A percentile compares a stretch with the other conserved stretches of the same genome.
phyloP scores from a whole-genome alignment of 2,888 invertebrate species.

The Thecophora atra region DNA sequence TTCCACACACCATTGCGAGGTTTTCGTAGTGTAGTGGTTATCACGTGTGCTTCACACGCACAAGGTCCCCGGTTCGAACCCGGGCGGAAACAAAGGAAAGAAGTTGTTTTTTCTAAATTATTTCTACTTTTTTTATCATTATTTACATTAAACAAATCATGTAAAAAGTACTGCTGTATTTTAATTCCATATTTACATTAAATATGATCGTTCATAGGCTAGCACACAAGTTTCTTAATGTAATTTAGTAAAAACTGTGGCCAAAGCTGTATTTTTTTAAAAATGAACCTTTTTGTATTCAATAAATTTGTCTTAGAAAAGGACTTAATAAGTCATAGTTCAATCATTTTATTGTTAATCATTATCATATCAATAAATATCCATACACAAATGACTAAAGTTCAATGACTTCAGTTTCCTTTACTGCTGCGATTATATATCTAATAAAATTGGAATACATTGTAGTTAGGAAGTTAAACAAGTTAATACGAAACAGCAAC shows the following conservation, averaged over 20 bases:
- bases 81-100: conserved; percentile 57
- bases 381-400: not conserved
- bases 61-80: conserved; percentile 59
- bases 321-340: no score
- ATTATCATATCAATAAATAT: not conserved
- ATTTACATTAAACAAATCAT: no score
- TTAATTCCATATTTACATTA: no score
- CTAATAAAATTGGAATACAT: not conserved
- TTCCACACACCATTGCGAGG: conserved; percentile 10
- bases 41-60: conserved; percentile 62
- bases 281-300: no score
- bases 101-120: no score
- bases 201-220: no score
- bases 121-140: no score
- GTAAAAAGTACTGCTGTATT: no score
- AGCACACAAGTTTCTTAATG: no score
- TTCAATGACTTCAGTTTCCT: not conserved
- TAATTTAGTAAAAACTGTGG: no score
- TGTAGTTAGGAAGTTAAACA: not conserved
- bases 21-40: conserved; percentile 56
- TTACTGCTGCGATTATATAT: not conserved
- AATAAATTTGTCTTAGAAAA: no score
- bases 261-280: no score
- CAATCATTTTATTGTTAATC: conserved; percentile 1
- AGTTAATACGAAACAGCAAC: not conserved